Evolutionary conservation across 2,113 vertebrate genomes (phyloP).

Genomic region (Alces alces): DNA sequence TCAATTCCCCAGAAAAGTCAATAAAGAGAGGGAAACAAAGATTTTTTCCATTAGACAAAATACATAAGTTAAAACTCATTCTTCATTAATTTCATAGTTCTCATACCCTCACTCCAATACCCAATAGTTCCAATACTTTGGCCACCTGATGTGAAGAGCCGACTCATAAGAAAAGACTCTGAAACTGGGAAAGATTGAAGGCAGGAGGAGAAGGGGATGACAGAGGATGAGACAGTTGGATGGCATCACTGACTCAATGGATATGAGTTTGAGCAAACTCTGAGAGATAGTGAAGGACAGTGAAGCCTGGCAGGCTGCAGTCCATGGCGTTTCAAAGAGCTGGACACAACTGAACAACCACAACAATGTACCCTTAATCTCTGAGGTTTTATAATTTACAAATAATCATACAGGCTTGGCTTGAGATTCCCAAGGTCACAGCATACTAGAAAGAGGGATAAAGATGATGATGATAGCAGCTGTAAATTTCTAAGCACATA

Average conservation of each 20-base stretch:
- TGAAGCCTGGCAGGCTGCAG: not conserved
- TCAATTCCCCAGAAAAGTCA: not conserved
- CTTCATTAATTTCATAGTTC: not conserved
- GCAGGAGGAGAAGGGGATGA: not conserved
- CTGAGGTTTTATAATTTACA: slow-evolving; percentile 16
- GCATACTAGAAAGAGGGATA: not conserved
- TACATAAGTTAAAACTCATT: not conserved
- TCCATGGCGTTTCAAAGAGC: not conserved
- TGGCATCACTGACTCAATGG: not conserved
- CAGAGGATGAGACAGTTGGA: not conserved
- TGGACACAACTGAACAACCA: not conserved
- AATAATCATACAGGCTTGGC: not conserved
- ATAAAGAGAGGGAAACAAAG: slow-evolving; percentile 15
- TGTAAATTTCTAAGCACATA: slow-evolving; percentile 8
- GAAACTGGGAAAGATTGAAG: not conserved
- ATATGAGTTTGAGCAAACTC: not conserved
- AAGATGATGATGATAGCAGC: not conserved
- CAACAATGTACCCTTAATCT: not conserved
- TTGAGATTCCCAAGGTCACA: not conserved
- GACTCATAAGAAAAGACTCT: not conserved
- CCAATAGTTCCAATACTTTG: not conserved
- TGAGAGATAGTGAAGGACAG: not conserved
- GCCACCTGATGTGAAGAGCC: not conserved
- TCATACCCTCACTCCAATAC: not conserved
- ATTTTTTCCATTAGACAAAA: not conserved